Base-by-base conservation (phyloP, 2,113 vertebrate species). In the Elephantulus edwardii region DNA sequence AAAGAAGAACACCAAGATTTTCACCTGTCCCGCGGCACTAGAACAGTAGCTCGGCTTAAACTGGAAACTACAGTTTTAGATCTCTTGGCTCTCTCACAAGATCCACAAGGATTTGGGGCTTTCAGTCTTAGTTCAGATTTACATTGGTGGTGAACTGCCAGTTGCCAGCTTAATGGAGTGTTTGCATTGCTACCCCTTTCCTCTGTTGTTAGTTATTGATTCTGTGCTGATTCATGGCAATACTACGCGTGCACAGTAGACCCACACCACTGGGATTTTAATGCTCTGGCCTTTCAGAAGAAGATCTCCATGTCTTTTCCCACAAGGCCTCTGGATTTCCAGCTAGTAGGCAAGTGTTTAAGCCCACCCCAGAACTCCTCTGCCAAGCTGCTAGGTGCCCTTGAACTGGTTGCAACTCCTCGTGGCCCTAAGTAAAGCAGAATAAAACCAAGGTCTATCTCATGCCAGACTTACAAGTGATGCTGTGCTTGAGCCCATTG, bases 1-100 rank as follows among this genome's bases (percentile, higher is more conserved):
- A 78, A 56, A 11, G 64, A 87, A 79, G 62, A 83, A 79, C 58
- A 83, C 58, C 70, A 87, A 84, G 80, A 88, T 91, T 92, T 96
- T 83, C 68, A 87, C 46, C 42, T 94, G 56, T 52, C 4, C 33
- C 24, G 2, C 1, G 54, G 52, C 35, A 81, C 42, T 83, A 72
- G 85, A 93, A 92, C 50, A 83, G 90, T 52, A 88, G 71, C 46
- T 86, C 56, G 71, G 30, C 82, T 72, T 91, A 30, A 89, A 89
- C 8, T 54, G 82, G 70, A 66, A 95, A 75, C 71, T 91, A 77
- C 74, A 83, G 35, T 89, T 79, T 90, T 79, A 38, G 16, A 88
- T 86, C 42, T 83, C 38, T 86, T 82, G 70, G 60, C 82, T 76
- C 9, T 40, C 42, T 64, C 44, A 72, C 28, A 84, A 87, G 93